Evolutionary conservation across 2,113 vertebrate genomes (phyloP).

Genomic region (Megaptera novaeangliae): DNA sequence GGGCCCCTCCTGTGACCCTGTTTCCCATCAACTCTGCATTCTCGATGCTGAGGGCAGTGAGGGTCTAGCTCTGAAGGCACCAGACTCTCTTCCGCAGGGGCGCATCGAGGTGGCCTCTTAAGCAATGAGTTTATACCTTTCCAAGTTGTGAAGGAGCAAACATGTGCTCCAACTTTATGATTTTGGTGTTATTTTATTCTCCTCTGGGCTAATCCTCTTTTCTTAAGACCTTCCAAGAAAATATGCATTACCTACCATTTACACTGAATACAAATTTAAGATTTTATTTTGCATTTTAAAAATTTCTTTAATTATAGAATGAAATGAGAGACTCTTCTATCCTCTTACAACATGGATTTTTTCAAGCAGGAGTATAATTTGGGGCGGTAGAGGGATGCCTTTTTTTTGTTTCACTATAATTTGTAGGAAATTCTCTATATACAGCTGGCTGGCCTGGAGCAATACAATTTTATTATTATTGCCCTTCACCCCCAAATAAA

Average conservation of each 20-base stretch:
- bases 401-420: neutral
- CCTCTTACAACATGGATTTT: neutral
- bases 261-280: neutral
- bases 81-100: neutral
- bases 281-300: neutral
- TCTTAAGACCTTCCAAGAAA: neutral
- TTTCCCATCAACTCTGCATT: fast-evolving
- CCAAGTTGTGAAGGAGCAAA: neutral
- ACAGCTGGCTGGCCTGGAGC: neutral
- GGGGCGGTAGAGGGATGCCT: neutral
- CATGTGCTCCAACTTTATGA: too few relatives aligned
- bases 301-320: neutral
- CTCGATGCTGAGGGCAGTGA: fast-evolving
- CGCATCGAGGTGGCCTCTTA: fast-evolving
- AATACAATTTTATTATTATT: neutral
- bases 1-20: fast-evolving
- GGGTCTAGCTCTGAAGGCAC: neutral
- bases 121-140: fast-evolving
- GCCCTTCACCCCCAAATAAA: neutral
- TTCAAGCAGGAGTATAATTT: neutral
- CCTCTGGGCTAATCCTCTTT: neutral
- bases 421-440: neutral
- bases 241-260: neutral
- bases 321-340: neutral
- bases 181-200: neutral